Evolutionary conservation across 1,140 invertebrate species (phyloP), one percentile per base, ranked within the genome.

Genomic region (Drosophila tropicalis): DNA sequence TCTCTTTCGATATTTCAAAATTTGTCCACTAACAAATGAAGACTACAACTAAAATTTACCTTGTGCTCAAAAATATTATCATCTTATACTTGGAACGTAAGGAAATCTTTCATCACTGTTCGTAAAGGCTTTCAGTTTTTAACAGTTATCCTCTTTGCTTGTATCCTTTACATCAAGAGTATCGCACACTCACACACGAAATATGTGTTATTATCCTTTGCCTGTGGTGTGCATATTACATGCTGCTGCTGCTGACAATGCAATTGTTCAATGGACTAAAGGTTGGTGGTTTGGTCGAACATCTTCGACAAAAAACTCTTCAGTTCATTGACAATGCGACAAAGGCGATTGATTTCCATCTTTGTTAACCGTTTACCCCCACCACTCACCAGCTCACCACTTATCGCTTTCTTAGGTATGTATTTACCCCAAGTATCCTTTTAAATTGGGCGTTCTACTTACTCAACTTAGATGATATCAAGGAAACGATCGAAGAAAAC

Each of bases 401-500:
- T 29, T 29, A 29, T 29, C 29, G 29, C 29, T 29, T 47, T 44
- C 66, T 74, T 39, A 22, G 76, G 47, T 63, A 67, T 19, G 34
- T 41, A 39, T 39, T n/a, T 39, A 2, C 36, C 36, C 58, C 58
- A 71, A 86, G 83, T 83, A 67, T 76, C 84, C 89, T 89, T 89
- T 87, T 87, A 89, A 83, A 80, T 76, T 57, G 64, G 74, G 67
- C 76, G 44, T 32, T 65, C 22, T 39, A 61, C 47, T 44, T 68
- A 67, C 67, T 76, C 71, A 72, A 68, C 65, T 82, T 82, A 69
- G 55, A 51, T 66, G 76, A 25, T 78, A 86, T 81, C 73, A 10
- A 2, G 62, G 76, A 62, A 67, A 56, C 76, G 76, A 61, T 55
- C 65, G 41, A 39, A 61, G 10, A 39, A 70, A 64, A 54, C 51